Conservation (phyloP, 2,888 invertebrate species). For the Seira sanloemensis region DNA sequence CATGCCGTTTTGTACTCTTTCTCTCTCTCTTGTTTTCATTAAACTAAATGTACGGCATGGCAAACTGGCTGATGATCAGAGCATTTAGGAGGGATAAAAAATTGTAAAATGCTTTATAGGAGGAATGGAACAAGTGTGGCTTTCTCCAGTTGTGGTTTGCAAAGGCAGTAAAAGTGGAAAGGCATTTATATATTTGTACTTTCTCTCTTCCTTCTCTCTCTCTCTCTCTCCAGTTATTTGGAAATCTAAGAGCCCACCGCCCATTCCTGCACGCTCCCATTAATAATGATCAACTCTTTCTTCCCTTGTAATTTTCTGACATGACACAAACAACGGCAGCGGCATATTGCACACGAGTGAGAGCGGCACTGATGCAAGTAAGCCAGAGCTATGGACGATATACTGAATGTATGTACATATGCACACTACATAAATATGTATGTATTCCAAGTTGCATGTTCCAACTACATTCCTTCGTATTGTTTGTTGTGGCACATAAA, state of each 20-base stretch:
- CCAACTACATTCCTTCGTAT: neutral
- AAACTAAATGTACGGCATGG: conserved; percentile 16
- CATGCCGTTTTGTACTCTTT: too few relatives aligned
- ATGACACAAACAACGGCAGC: conserved; percentile 54
- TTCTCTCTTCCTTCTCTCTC: conserved; percentile 2
- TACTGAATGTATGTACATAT: too few relatives aligned
- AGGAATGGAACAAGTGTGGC: neutral
- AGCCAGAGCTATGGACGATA: neutral
- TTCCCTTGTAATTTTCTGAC: conserved; percentile 56
- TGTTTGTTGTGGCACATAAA: neutral
- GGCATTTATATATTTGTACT: conserved; percentile 2
- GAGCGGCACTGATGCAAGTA: neutral
- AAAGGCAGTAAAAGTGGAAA: conserved; percentile 27
- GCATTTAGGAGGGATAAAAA: conserved; percentile 3
- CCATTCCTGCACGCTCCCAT: conserved; percentile 58
- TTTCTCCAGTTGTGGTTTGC: neutral
- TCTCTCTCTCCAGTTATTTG: conserved; percentile 31
- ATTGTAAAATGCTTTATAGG: conserved; percentile 17
- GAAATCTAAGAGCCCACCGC: conserved; percentile 53
- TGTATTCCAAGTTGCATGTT: conserved; percentile 3
- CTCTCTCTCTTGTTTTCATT: conserved; percentile 1
- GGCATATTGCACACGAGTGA: conserved; percentile 7
- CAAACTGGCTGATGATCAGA: conserved; percentile 43
- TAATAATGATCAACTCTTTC: conserved; percentile 63
- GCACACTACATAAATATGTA: too few relatives aligned